Evolutionary conservation across 2,888 invertebrate genomes (phyloP).

Genomic region (Icerya purchasi): DNA sequence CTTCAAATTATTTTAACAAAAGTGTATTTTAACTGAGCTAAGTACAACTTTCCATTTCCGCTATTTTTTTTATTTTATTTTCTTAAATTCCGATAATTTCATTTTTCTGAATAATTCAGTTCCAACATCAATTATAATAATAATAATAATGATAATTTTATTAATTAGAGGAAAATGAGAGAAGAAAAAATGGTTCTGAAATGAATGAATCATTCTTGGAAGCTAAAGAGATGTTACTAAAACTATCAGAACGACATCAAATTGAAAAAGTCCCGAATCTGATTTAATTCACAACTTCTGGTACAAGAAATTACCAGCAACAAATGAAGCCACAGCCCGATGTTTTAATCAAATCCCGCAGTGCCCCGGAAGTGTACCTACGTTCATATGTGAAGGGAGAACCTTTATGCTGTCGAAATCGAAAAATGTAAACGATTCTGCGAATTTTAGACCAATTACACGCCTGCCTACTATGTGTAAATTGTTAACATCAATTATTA

Average conservation of each 20-base stretch:
- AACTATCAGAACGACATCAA: background rate
- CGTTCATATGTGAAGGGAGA: background rate
- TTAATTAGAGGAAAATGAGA: background rate
- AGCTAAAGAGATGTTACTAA: background rate
- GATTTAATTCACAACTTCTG: background rate
- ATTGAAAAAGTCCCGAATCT: background rate
- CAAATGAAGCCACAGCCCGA: background rate
- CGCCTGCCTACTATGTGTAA: background rate
- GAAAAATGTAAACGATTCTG: background rate
- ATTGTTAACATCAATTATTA: background rate
- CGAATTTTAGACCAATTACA: background rate
- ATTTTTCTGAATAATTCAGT: too few relatives aligned
- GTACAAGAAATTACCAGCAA: background rate
- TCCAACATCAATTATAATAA: too few relatives aligned
- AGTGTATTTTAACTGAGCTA: too few relatives aligned
- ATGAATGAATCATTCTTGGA: background rate
- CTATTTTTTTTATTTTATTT: too few relatives aligned
- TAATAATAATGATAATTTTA: too few relatives aligned
- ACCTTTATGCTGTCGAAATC: background rate
- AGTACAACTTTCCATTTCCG: too few relatives aligned
- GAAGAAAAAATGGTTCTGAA: background rate
- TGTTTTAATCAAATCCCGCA: background rate
- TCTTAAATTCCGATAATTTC: too few relatives aligned
- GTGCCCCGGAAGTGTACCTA: background rate
- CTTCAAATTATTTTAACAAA: too few relatives aligned